These are phyloP conservation scores for Corythaeola cristata DNA, from an alignment of 2,113 vertebrate genomes.

Conservation along the genomic window DNA sequence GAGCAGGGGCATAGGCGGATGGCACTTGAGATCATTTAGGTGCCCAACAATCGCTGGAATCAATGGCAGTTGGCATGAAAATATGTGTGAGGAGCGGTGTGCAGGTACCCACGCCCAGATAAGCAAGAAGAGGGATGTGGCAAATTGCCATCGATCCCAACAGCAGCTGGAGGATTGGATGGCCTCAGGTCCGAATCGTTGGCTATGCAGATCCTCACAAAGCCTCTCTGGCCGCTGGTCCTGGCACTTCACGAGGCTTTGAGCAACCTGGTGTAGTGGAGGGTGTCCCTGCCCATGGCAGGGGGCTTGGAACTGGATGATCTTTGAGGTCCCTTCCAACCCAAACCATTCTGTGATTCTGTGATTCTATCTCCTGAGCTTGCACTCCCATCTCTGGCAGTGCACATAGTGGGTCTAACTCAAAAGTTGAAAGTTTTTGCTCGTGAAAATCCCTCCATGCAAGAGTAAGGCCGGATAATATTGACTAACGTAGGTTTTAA, in stretches of 20 bases:
- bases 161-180: rapidly evolving
- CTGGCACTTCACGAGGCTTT: neutral
- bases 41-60: rapidly evolving
- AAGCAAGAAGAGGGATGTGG: rapidly evolving
- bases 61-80: neutral
- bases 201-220: rapidly evolving
- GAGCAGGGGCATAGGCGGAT: neutral
- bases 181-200: rapidly evolving
- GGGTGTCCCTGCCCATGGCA: too few relatives aligned
- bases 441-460: neutral
- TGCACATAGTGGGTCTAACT: too few relatives aligned
- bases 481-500: neutral
- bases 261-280: too few relatives aligned
- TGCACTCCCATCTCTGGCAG: too few relatives aligned
- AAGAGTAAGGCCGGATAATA: too few relatives aligned
- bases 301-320: too few relatives aligned
- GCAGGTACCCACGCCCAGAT: rapidly evolving
- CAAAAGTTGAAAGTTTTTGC: too few relatives aligned
- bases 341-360: too few relatives aligned
- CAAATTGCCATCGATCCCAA: neutral
- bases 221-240: neutral
- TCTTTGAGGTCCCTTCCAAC: too few relatives aligned
- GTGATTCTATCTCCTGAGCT: too few relatives aligned
- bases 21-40: neutral
- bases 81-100: rapidly evolving